These are phyloP conservation scores for Xestia c-nigrum DNA, from an alignment of 2,888 invertebrate species.

Conservation along the genomic window DNA sequence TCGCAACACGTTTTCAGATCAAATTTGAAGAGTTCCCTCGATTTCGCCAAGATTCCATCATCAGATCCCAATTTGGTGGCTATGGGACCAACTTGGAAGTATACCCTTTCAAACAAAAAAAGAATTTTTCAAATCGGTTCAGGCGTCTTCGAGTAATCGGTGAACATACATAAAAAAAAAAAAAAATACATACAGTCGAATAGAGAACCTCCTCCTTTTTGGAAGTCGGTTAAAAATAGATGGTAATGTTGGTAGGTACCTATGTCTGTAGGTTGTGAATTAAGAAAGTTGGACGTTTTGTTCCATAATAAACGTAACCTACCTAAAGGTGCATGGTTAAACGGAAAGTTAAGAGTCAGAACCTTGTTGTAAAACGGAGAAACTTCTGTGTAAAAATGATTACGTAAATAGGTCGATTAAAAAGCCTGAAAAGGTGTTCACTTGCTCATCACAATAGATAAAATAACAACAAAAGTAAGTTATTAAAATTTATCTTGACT, in stretches of 20 bases:
- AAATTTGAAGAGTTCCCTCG: no score
- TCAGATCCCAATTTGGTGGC: no score
- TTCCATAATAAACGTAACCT: not conserved
- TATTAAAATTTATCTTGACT: not conserved
- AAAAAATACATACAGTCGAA: no score
- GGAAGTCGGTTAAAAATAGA: conserved; percentile 20
- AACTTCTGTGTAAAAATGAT: not conserved
- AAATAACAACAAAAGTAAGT: not conserved
- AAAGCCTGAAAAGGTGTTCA: not conserved
- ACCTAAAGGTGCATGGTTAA: not conserved
- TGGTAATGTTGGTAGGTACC: not conserved
- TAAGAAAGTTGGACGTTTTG: not conserved
- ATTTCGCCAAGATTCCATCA: no score
- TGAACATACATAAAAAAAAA: no score
- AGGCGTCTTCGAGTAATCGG: no score
- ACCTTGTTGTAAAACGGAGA: not conserved
- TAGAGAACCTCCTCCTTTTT: no score
- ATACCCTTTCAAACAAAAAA: no score
- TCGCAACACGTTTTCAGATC: no score
- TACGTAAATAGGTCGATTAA: no score
- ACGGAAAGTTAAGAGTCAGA: not conserved
- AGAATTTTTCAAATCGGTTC: no score
- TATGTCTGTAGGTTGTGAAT: not conserved
- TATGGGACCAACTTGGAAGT: no score
- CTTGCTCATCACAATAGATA: not conserved